Evolutionary conservation across 2,797 vertebrate species (phyloP).

Genomic region (Pristis pectinata): DNA sequence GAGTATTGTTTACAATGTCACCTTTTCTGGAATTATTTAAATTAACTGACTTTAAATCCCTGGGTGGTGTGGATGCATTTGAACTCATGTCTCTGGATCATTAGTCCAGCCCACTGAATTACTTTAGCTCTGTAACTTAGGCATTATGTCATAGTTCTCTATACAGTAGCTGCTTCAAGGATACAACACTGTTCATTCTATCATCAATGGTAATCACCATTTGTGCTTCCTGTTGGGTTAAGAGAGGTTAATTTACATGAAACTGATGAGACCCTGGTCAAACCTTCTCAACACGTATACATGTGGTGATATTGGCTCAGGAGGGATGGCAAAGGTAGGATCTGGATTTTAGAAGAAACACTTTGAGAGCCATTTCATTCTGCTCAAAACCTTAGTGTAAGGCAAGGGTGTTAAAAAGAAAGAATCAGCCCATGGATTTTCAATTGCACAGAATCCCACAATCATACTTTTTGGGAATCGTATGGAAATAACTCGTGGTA

Average conservation of each 20-base stretch:
- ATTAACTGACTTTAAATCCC: too few relatives aligned
- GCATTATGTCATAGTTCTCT: too few relatives aligned
- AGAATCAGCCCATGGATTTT: not conserved
- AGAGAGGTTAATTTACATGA: not conserved
- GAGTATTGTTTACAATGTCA: too few relatives aligned
- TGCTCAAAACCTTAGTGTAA: not conserved
- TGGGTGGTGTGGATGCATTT: too few relatives aligned
- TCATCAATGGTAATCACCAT: not conserved
- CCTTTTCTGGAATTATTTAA: too few relatives aligned
- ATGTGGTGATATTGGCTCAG: not conserved
- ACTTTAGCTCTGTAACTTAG: too few relatives aligned
- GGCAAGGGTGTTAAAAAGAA: not conserved
- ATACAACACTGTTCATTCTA: not conserved
- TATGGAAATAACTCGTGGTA: not conserved
- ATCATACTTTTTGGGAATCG: not conserved
- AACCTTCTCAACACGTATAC: not conserved
- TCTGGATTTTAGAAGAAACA: not conserved
- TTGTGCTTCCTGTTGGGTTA: not conserved
- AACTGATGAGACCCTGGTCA: not conserved
- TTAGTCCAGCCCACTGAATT: too few relatives aligned
- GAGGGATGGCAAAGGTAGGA: not conserved
- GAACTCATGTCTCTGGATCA: too few relatives aligned
- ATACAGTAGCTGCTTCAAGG: not conserved
- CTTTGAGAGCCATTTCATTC: not conserved
- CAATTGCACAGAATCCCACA: not conserved